Percentiles rank a stretch among this genome's conserved stretches.
phyloP scores from a whole-genome alignment of 2,113 vertebrate genomes.

The Esox niger region DNA sequence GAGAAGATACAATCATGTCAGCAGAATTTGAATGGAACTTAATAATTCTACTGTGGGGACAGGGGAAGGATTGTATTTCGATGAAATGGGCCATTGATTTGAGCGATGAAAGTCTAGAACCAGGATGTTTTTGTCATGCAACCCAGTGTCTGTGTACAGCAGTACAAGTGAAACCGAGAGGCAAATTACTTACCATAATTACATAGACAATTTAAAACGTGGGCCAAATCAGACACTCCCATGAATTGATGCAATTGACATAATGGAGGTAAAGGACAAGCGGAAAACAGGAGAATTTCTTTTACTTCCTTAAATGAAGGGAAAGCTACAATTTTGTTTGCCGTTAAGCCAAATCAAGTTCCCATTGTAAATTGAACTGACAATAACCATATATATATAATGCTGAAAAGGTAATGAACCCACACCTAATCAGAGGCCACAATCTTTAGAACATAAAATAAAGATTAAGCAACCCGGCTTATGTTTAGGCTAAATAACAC shows the following conservation, averaged over 20 bases:
- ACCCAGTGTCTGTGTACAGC: slow-evolving; percentile 38
- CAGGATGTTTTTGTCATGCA: slow-evolving; percentile 42
- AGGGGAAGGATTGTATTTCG: slow-evolving; percentile 65
- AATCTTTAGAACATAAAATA: too few species aligned
- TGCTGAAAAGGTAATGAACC: too few species aligned
- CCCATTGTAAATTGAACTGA: too few species aligned
- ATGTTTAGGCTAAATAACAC: too few species aligned
- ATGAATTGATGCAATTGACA: background rate
- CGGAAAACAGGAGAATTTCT: background rate
- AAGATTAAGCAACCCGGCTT: too few species aligned
- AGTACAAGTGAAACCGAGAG: slow-evolving; percentile 30
- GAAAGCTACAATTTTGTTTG: background rate
- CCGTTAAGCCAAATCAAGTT: background rate
- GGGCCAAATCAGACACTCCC: background rate
- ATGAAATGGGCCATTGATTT: slow-evolving; percentile 73
- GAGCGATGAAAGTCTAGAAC: slow-evolving; percentile 62
- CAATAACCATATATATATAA: too few species aligned
- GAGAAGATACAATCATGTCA: slow-evolving; percentile 55
- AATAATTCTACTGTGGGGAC: slow-evolving; percentile 50
- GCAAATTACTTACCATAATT: slow-evolving; percentile 43
- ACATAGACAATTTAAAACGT: slow-evolving; percentile 10
- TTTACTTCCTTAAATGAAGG: background rate
- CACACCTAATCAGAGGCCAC: too few species aligned
- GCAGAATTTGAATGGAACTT: slow-evolving; percentile 50
- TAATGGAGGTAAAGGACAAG: background rate